These are phyloP conservation scores for Abscondita cerata DNA, from an alignment of 2,888 invertebrate genomes.

Conservation along the genomic window DNA sequence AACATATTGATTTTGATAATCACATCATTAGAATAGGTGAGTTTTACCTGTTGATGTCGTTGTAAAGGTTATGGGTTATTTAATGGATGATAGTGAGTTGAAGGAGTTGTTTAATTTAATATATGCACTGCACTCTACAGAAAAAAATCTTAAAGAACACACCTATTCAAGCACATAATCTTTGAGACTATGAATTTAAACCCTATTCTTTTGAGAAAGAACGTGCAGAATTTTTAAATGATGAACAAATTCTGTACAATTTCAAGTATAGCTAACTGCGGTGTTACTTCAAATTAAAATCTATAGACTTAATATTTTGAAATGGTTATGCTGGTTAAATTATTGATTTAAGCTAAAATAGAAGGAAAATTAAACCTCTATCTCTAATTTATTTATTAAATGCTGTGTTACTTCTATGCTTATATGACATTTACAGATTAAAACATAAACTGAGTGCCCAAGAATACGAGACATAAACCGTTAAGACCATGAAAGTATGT, in stretches of 20 bases:
- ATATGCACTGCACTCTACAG: not conserved
- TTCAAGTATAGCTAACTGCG: not conserved
- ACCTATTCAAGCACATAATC: not conserved
- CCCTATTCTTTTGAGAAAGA: not conserved
- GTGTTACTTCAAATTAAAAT: too few relatives aligned
- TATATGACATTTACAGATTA: constrained; percentile 9
- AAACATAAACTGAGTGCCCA: constrained; percentile 3
- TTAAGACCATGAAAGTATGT: not conserved
- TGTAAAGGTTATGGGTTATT: constrained; percentile 5
- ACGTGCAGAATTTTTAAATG: constrained; percentile 7
- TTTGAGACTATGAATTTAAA: constrained; percentile 11
- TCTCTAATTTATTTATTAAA: not conserved
- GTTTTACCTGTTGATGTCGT: constrained; percentile 2
- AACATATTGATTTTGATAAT: constrained; percentile 8
- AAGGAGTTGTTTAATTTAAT: constrained; percentile 1
- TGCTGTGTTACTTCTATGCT: constrained; percentile 5
- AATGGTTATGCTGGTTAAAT: constrained; percentile 3
- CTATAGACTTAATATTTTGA: too few relatives aligned
- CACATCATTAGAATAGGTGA: constrained; percentile 12
- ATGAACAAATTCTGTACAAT: not conserved
- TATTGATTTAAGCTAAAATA: constrained; percentile 11
- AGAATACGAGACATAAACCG: not conserved
- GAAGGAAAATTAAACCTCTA: constrained; percentile 7
- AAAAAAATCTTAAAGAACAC: constrained; percentile 8
- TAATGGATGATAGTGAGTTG: constrained; percentile 7